Evolutionary conservation across 2,113 vertebrate species (phyloP).

Genomic region (Actinemys pallida): DNA sequence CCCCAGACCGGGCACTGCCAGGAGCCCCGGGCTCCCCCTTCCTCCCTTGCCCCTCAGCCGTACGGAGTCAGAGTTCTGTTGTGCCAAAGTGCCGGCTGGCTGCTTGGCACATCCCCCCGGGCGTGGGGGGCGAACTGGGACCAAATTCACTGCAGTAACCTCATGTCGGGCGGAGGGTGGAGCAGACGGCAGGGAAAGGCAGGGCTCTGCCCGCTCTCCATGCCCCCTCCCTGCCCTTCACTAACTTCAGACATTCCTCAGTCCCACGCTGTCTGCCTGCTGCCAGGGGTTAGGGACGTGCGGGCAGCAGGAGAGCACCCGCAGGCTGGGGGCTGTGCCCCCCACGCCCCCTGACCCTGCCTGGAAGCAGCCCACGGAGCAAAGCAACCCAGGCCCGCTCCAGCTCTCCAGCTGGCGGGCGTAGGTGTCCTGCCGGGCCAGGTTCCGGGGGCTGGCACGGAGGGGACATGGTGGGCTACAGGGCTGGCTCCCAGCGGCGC

Average conservation of each 20-base stretch:
- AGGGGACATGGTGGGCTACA: not conserved
- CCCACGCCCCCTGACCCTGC: not conserved
- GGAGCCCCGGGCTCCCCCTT: slow-evolving; percentile 7
- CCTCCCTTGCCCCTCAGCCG: not conserved
- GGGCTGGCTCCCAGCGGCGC: not conserved
- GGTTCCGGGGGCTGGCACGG: not conserved
- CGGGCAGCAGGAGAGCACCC: too few species aligned
- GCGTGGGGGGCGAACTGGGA: slow-evolving; percentile 61
- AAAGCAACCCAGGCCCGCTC: not conserved
- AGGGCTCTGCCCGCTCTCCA: not conserved
- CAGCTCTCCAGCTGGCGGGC: not conserved
- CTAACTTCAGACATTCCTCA: slow-evolving; percentile 5
- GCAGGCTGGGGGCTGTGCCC: not conserved
- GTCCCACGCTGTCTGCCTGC: not conserved
- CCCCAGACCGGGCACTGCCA: not conserved
- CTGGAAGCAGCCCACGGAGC: not conserved
- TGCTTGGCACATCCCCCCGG: slow-evolving; percentile 37
- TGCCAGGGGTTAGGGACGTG: not conserved
- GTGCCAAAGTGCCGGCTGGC: slow-evolving; percentile 40
- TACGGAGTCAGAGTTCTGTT: slow-evolving; percentile 41
- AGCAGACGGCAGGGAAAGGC: not conserved
- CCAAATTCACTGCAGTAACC: slow-evolving; percentile 75
- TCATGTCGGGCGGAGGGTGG: slow-evolving; percentile 45
- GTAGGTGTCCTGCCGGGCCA: not conserved
- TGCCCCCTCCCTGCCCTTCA: not conserved